phyloP scores from a whole-genome alignment of 1,140 invertebrate genomes.

The Lepidostoma basale region DNA sequence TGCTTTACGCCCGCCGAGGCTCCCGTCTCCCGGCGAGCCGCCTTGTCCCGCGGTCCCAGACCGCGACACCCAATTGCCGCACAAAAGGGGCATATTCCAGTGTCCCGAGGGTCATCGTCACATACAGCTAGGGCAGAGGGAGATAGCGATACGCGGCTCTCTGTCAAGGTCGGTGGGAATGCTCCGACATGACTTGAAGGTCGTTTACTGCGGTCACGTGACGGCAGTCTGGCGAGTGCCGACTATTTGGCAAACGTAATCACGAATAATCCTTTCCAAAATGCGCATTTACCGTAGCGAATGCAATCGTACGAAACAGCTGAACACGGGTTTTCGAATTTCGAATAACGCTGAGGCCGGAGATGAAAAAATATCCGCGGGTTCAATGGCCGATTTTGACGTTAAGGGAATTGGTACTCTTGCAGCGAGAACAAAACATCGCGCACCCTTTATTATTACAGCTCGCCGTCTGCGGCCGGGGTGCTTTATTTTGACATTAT shows the following conservation, averaged over 20 bases:
- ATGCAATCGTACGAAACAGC: not conserved
- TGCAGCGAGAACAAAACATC: no score
- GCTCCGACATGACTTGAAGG: constrained; percentile 42
- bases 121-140: constrained; percentile 21
- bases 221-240: constrained; percentile 16
- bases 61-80: not conserved
- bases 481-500: no score
- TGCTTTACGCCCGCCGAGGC: constrained; percentile 5
- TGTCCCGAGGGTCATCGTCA: constrained; percentile 10
- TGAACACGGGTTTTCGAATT: not conserved
- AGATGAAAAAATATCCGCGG: not conserved
- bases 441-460: no score
- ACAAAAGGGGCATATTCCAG: constrained; percentile 17
- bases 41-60: not conserved
- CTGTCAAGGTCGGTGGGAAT: constrained; percentile 39
- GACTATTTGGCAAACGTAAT: constrained; percentile 3
- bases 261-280: constrained; percentile 11
- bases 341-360: not conserved
- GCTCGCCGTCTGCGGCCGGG: no score
- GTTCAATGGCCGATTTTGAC: constrained; percentile 14
- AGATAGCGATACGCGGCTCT: constrained; percentile 21
- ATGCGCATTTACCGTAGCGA: not conserved
- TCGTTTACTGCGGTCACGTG: constrained; percentile 43
- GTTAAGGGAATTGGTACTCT: not conserved
- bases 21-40: not conserved